phyloP scores from a whole-genome alignment of 2,113 vertebrate genomes.

The Ellobius talpinus region DNA sequence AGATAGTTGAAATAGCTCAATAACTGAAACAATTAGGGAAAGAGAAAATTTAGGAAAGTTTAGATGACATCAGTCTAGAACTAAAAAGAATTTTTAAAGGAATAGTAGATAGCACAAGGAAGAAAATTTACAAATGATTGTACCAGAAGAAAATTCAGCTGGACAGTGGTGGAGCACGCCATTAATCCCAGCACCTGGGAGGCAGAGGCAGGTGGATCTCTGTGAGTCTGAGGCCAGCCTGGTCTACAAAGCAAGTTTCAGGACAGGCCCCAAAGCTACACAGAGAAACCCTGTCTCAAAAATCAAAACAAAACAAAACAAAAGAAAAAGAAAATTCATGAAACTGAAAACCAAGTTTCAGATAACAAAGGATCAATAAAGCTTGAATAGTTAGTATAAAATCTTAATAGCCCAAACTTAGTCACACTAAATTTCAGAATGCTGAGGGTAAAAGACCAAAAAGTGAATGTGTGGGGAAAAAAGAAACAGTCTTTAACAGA shows the following conservation, averaged over 20 bases:
- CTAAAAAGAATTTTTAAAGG: conserved; percentile 21
- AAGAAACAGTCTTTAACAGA: background rate
- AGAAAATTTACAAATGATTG: background rate
- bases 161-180: no score
- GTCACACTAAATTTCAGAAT: background rate
- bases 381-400: background rate
- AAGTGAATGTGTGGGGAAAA: background rate
- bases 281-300: no score
- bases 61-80: background rate
- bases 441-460: background rate
- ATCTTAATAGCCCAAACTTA: background rate
- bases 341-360: background rate
- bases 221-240: no score
- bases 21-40: background rate
- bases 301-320: no score
- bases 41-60: background rate
- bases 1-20: background rate
- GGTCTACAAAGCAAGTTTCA: no score
- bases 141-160: background rate
- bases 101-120: background rate
- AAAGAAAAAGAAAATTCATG: background rate
- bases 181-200: no score
- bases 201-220: no score
- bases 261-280: no score
- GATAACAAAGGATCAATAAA: background rate